A percentile compares a stretch with the other conserved stretches of the same genome.
phyloP scores from a whole-genome alignment of 1,140 invertebrate genomes.

The Apis dorsata region DNA sequence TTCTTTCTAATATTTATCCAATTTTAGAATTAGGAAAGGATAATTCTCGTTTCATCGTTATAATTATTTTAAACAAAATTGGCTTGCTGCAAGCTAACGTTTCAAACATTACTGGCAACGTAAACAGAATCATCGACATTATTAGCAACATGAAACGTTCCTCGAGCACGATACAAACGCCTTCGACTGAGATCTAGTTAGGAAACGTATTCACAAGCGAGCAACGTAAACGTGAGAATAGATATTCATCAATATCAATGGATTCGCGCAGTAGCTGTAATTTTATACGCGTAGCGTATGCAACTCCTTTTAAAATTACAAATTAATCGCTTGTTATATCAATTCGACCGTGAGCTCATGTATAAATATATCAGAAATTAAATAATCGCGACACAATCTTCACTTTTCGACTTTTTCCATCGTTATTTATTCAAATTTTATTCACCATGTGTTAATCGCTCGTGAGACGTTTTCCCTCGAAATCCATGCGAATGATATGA shows the following conservation, averaged over 20 bases:
- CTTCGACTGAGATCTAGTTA: not conserved
- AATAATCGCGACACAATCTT: not conserved
- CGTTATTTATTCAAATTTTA: too few species aligned
- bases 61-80: too few species aligned
- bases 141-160: not conserved
- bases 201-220: slow-evolving; percentile 12
- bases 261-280: not conserved
- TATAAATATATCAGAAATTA: not conserved
- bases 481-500: not conserved
- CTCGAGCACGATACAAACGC: not conserved
- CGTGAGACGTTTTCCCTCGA: not conserved
- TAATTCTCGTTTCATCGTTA: too few species aligned
- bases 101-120: too few species aligned
- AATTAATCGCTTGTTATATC: too few species aligned
- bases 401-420: too few species aligned
- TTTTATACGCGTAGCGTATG: not conserved
- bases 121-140: not conserved
- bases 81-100: too few species aligned
- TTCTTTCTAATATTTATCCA: too few species aligned
- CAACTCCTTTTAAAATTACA: not conserved
- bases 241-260: slow-evolving; percentile 9
- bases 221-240: not conserved
- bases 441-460: not conserved
- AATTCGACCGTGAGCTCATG: too few species aligned
- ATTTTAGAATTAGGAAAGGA: too few species aligned